phyloP scores from a whole-genome alignment of 2,113 vertebrate genomes.

The Hemibagrus wyckioides region DNA sequence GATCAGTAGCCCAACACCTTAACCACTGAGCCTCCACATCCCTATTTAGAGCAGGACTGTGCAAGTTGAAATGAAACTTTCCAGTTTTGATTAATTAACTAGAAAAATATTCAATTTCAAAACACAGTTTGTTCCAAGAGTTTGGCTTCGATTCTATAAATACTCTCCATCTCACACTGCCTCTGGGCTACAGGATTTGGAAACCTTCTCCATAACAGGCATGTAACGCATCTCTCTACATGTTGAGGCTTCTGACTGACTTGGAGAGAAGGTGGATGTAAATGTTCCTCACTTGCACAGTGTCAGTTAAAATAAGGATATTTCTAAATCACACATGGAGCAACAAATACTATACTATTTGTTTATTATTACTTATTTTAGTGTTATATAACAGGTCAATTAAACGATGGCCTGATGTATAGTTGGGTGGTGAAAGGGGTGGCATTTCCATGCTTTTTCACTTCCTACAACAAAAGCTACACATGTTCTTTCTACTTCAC shows the following conservation, averaged over 20 bases:
- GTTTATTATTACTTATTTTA: background rate
- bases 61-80: background rate
- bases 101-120: background rate
- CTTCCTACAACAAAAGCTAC: background rate
- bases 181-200: background rate
- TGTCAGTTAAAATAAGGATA: background rate
- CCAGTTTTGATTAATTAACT: background rate
- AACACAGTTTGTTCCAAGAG: background rate
- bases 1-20: too few species aligned
- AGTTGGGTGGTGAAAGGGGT: background rate
- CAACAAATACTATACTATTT: background rate
- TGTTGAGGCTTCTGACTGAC: background rate
- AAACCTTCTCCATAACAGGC: background rate
- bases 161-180: background rate
- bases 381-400: background rate
- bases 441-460: background rate
- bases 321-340: background rate
- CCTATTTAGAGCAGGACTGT: too few species aligned
- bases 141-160: background rate
- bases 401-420: background rate
- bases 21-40: too few species aligned
- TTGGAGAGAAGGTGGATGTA: background rate
- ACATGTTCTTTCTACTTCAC: background rate
- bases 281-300: background rate
- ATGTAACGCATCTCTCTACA: background rate